Evolutionary conservation across 2,888 invertebrate genomes (phyloP), one percentile per base, ranked within the genome.

Genomic region (Leistus spinibarbis): DNA sequence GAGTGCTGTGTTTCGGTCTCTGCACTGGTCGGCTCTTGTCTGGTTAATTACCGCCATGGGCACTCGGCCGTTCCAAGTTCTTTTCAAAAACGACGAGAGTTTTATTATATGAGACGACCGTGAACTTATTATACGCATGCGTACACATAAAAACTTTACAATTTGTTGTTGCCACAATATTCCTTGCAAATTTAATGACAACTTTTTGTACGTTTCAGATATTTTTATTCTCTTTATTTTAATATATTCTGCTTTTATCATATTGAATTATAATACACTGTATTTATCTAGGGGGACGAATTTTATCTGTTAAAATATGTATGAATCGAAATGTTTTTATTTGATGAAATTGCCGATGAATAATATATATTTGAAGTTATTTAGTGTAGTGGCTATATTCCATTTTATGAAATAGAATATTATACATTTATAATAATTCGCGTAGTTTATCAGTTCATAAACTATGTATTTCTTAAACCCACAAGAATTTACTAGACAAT

Each of bases 51-150:
- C 62, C 69, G 62, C 69, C 53, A 22, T 60, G 53, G 62, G 69
- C 62, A 62, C 53, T 40, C 27, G 53, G 10, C 66, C 66, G 20
- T 66, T 69, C 56, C 22, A 19, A 17, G 27, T 20, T 64, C 64
- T 69, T 64, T 69, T 60, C 57, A 69, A 19, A n/a, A 69, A 56
- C 69, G 57, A 69, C 60, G 13, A 69, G 54, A 68, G 69, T 69
- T 69, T 60, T 56, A 69, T 69, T 69, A 69, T 60, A 27, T 69
- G 69, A 69, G 60, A 60, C n/a, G n/a, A 69, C 17, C 60, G 69
- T 69, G 69, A n/a, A 69, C 69, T 69, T 69, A 69, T 69, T 69
- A 69, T 60, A 24, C 69, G 69, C 69, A 69, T 69, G 69, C 69
- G 60, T 69, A 60, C 57, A 60, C 69, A 69, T 40, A 24, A 27